Base-by-base conservation (phyloP, 1,140 invertebrate genomes). In the Alviniconcha marisindica region DNA sequence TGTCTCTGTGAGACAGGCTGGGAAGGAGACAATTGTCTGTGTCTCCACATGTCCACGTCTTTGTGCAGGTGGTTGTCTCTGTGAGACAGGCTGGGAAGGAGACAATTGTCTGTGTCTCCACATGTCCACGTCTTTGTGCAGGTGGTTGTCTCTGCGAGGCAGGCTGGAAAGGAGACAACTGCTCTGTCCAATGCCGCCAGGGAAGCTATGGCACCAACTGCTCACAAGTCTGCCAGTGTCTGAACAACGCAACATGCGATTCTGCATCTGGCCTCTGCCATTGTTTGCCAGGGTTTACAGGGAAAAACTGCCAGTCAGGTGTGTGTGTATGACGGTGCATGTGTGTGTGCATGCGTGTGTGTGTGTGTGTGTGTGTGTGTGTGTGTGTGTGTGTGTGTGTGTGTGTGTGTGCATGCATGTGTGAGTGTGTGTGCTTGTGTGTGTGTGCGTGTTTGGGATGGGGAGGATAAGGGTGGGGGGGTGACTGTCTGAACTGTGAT, bases 161-260 rank as follows among this genome's bases (percentile, higher is more conserved):
- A 40, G 69, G 69, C 2, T 40, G 69, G 69, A 18, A 14, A 3
- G 69, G 69, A 5, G 69, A 40, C 14, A 14, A 71, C 69, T 71
- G 69, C 36, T 71, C 38, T 21, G 7, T 36, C 33, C 36, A 0
- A 15, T 71, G 69, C 36, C 4, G 24, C 3, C 31, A 40, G 5
- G 69, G 69, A 24, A 71, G 2, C 2, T 71, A 21, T 24, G 69
- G 69, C 36, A 4, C 36, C 14, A 40, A 71, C 69, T 71, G 69
- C 21, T 71, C 69, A 2, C 31, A 21, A 36, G 2, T 24, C 24
- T 71, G 69, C 40, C 36, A 18, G 5, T 71, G 69, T 40, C 38
- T 40, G 14, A 71, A 71, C 69, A 71, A 40, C 38, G 69, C 69
- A 21, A 71, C 36, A 31, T 71, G 69, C 24, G 36, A 71, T 42